These are phyloP conservation scores for Drosophila pseudoobscura DNA, from an alignment of 1,140 invertebrate species.

Conservation along the genomic window DNA sequence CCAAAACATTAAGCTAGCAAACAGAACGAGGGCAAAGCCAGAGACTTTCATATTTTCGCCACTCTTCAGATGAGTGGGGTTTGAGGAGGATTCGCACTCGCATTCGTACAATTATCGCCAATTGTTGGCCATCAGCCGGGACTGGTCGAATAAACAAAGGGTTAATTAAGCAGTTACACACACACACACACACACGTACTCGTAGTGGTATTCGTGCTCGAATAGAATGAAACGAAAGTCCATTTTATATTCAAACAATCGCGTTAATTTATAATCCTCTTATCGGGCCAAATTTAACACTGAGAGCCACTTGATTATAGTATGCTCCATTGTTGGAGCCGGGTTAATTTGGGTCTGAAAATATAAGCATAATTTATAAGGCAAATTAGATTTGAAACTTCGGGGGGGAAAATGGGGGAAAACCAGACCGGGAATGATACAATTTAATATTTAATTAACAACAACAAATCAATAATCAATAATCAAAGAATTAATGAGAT, in stretches of 20 bases:
- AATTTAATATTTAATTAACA: no score
- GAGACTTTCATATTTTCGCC: slow-evolving; percentile 48
- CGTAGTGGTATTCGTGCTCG: no score
- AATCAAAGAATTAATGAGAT: no score
- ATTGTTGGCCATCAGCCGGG: slow-evolving; percentile 51
- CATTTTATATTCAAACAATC: slow-evolving; percentile 33
- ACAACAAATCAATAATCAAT: no score
- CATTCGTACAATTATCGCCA: slow-evolving; percentile 49
- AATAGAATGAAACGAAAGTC: not conserved
- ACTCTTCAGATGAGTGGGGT: slow-evolving; percentile 19
- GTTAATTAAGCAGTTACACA: slow-evolving; percentile 53
- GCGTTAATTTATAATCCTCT: slow-evolving; percentile 45
- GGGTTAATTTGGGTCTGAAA: slow-evolving; percentile 16
- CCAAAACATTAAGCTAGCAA: slow-evolving; percentile 56
- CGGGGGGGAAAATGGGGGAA: no score
- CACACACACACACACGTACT: not conserved
- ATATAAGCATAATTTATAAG: slow-evolving; percentile 9
- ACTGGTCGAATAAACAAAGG: slow-evolving; percentile 45
- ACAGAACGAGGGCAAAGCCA: slow-evolving; percentile 21
- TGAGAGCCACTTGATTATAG: slow-evolving; percentile 18
- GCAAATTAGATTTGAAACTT: not conserved
- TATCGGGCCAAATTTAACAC: slow-evolving; percentile 14
- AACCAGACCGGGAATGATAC: no score
- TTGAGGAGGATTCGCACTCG: slow-evolving; percentile 1
- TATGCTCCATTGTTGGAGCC: slow-evolving; percentile 1